Percentiles rank a stretch among this genome's conserved stretches.
Evolutionary conservation across 2,888 invertebrate species (phyloP).

Genomic region (Brachyptera putata): DNA sequence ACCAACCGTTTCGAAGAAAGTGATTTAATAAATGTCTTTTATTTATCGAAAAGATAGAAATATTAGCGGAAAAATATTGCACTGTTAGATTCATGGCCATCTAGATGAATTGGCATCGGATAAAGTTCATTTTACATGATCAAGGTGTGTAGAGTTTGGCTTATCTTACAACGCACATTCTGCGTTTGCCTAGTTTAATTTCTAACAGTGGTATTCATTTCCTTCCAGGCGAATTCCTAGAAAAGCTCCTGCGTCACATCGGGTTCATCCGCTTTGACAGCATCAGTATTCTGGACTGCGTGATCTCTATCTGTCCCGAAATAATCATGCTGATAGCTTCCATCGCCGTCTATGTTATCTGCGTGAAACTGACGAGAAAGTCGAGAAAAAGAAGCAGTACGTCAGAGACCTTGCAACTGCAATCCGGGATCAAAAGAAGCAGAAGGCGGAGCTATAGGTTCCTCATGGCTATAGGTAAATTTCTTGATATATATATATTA

Average conservation of each 20-base stretch:
- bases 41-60: no score
- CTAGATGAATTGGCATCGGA: no score
- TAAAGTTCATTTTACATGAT: no score
- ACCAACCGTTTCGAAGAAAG: no score
- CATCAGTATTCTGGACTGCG: constrained; percentile 57
- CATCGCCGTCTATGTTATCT: constrained; percentile 49
- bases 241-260: constrained; percentile 60
- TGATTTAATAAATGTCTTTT: no score
- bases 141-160: no score
- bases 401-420: constrained; percentile 41
- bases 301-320: constrained; percentile 75
- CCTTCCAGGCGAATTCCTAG: constrained; percentile 52
- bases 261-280: constrained; percentile 62
- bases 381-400: constrained; percentile 22
- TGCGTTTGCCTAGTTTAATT: no score
- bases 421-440: constrained; percentile 37
- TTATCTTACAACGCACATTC: no score
- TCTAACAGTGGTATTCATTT: no score
- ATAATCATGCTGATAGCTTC: constrained; percentile 52
- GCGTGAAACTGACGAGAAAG: constrained; percentile 34
- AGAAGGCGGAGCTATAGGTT: constrained; percentile 36
- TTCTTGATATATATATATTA: no score
- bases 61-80: no score
- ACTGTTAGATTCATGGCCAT: no score
- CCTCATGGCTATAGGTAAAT: constrained; percentile 39